Percentiles rank a stretch among this genome's conserved stretches.
These are phyloP conservation scores for Drosophila phalerata DNA, from an alignment of 2,888 invertebrate species.

Conservation along the genomic window DNA sequence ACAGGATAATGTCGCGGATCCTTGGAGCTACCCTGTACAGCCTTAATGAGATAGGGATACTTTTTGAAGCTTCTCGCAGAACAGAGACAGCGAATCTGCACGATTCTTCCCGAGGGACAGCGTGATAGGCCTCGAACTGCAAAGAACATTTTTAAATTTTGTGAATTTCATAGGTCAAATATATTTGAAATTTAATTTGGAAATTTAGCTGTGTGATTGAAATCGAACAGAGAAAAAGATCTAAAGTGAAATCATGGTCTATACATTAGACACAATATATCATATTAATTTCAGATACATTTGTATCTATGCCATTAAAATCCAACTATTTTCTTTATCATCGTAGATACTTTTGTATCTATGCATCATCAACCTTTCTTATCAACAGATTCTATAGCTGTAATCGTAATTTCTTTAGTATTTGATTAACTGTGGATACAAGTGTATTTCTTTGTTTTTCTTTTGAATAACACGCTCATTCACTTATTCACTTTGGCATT, in stretches of 20 bases:
- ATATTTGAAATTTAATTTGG: background rate
- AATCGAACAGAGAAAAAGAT: background rate
- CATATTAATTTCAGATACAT: too few species aligned
- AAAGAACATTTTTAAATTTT: slow-evolving; percentile 26
- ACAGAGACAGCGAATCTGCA: slow-evolving; percentile 6
- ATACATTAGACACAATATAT: background rate
- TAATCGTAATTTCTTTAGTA: slow-evolving; percentile 10
- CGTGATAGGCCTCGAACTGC: background rate
- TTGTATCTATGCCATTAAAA: too few species aligned
- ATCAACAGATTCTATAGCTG: slow-evolving; percentile 6
- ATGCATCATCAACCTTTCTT: background rate
- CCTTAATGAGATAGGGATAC: slow-evolving; percentile 56
- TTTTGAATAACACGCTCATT: slow-evolving; percentile 29
- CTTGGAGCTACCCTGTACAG: slow-evolving; percentile 61
- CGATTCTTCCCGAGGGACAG: background rate
- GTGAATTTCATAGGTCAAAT: background rate
- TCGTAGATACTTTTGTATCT: background rate
- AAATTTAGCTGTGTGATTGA: background rate
- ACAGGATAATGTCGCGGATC: background rate
- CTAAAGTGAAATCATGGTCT: too few species aligned
- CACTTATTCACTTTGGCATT: slow-evolving; percentile 14
- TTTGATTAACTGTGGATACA: slow-evolving; percentile 12
- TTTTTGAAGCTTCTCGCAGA: background rate
- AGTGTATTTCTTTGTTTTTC: slow-evolving; percentile 9
- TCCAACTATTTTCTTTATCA: too few species aligned